Conservation (phyloP, 2,888 invertebrate genomes). For the Drosophila ezoana region DNA sequence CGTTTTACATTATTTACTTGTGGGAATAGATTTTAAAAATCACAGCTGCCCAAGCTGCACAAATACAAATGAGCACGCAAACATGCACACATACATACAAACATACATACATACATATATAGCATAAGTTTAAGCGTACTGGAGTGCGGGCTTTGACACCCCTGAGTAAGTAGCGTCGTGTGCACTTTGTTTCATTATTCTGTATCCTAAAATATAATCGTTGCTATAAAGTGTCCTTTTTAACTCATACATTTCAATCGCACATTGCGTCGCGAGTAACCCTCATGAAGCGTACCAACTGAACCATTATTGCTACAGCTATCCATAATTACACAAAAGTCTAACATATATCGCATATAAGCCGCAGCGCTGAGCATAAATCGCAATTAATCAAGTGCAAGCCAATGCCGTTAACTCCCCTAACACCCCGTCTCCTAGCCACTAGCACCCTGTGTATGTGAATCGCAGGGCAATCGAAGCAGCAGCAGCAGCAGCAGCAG, state of each 20-base stretch:
- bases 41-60: slow-evolving; percentile 43
- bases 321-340: slow-evolving; percentile 68
- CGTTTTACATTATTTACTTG: slow-evolving; percentile 47
- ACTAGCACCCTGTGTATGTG: slow-evolving; percentile 2
- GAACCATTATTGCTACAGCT: slow-evolving; percentile 40
- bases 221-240: slow-evolving; percentile 51
- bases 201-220: slow-evolving; percentile 39
- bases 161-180: slow-evolving; percentile 30
- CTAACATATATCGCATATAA: slow-evolving; percentile 68
- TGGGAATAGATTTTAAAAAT: slow-evolving; percentile 47
- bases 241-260: slow-evolving; percentile 58
- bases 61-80: neutral
- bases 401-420: slow-evolving; percentile 70
- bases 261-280: slow-evolving; percentile 33
- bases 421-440: slow-evolving; percentile 16
- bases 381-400: slow-evolving; percentile 81
- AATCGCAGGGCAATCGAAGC: slow-evolving; percentile 20
- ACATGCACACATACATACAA: too few relatives aligned
- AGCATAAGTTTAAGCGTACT: slow-evolving; percentile 59
- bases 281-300: slow-evolving; percentile 51
- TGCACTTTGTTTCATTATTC: slow-evolving; percentile 45
- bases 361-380: slow-evolving; percentile 71
- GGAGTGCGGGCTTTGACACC: slow-evolving; percentile 49
- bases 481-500: neutral
- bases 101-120: slow-evolving; percentile 14